Evolutionary conservation across 2,113 vertebrate species (phyloP), one percentile per base, ranked within the genome.

Genomic region (Rhineura floridana): DNA sequence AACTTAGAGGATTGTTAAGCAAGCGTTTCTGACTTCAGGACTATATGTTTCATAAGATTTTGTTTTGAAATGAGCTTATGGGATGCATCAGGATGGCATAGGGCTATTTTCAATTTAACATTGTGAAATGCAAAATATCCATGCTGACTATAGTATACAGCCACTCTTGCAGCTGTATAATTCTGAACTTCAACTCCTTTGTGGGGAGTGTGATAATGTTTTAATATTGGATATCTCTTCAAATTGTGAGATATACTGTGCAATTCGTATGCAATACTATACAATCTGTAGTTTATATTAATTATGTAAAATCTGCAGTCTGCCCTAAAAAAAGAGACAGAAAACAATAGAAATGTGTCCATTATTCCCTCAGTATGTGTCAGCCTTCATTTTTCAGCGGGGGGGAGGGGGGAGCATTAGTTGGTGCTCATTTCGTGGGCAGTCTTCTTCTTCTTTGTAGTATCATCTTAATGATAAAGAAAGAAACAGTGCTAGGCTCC

Each of bases 381-480:
- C 9, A 55, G 13, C 25, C 65, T 59, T 87, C 46, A 88, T 89
- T 77, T 77, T 77, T 90, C 75, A 83, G 1, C 50, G 36, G 42
- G 65, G 25, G 12, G 90, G 75, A 6, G n/a, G 12, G 1, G 19
- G 6, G 10, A 21, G 70, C 52, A 11, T 63, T 15, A 30, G 19
- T 62, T 42, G 10, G 21, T 73, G 36, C 65, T 69, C 6, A 55
- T 81, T 72, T 33, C 52, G 63, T 63, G 33, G 21, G 25, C 2
- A 36, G 19, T 33, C 25, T 55, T 30, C 52, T 75, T 48, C 81
- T 67, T 82, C 59, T 25, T 25, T 3, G 2, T 46, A 13, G 13
- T 8, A 42, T 13, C 30, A 33, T 48, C 28, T 1, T 19, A 30
- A 33, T 33, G 8, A 69, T 13, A 48, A 67, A 52, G 44, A 48